Conservation (phyloP, 2,113 vertebrate genomes). For the Alouatta palliata region DNA sequence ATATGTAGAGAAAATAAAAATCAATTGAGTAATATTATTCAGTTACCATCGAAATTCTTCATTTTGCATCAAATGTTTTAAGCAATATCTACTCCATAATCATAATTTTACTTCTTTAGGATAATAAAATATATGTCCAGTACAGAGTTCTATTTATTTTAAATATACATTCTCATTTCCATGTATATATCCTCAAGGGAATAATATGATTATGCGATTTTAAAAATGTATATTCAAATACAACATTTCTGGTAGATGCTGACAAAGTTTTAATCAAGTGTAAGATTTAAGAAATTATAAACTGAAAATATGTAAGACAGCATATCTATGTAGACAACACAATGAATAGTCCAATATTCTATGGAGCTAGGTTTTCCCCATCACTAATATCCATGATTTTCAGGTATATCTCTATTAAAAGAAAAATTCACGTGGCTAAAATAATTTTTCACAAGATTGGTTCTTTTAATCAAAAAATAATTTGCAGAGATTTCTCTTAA, state of each 20-base stretch:
- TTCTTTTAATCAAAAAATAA: neutral
- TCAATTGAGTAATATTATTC: neutral
- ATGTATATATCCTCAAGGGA: neutral
- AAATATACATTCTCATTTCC: neutral
- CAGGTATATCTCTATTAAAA: neutral
- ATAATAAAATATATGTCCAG: neutral
- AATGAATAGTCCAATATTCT: neutral
- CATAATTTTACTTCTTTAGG: neutral
- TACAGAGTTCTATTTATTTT: neutral
- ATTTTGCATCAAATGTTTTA: neutral
- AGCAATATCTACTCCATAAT: neutral
- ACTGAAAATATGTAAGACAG: neutral
- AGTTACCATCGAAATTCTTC: neutral
- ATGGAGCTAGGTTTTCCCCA: neutral
- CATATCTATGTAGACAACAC: neutral
- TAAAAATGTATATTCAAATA: neutral
- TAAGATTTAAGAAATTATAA: neutral
- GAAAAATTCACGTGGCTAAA: neutral
- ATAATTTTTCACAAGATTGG: neutral
- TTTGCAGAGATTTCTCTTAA: constrained; percentile 25
- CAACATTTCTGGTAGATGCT: neutral
- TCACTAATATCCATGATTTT: neutral
- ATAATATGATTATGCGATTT: neutral
- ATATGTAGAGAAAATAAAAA: neutral
- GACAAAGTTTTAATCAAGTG: neutral